phyloP scores from a whole-genome alignment of 2,797 vertebrate genomes.

The Hippopotamyrus pictus region DNA sequence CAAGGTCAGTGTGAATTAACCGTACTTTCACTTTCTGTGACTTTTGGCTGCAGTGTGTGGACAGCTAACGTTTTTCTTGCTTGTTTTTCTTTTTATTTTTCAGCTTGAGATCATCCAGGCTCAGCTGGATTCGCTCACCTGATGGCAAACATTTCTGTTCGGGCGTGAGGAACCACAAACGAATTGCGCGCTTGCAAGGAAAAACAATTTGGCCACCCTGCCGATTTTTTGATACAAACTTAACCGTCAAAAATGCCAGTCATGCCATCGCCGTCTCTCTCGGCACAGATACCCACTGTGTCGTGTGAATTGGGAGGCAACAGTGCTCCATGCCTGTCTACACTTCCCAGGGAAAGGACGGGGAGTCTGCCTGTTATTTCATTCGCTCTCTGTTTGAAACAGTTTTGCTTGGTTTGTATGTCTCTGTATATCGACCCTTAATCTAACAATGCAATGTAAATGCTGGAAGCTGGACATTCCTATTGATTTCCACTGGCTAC shows the following conservation, averaged over 20 bases:
- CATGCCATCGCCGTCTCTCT: neutral
- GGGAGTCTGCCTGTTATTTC: neutral
- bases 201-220: neutral
- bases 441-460: constrained; percentile 4
- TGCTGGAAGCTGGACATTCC: neutral
- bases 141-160: constrained; percentile 42
- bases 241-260: neutral
- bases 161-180: neutral
- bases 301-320: neutral
- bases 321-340: neutral
- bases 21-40: neutral
- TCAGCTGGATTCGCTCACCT: constrained; percentile 78
- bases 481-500: constrained; percentile 5
- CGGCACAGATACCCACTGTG: neutral
- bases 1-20: constrained; percentile 67
- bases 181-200: neutral
- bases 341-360: neutral
- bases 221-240: neutral
- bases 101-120: constrained; percentile 77
- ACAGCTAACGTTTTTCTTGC: neutral
- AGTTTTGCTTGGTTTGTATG: neutral
- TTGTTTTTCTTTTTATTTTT: constrained; percentile 38
- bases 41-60: neutral
- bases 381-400: constrained; percentile 13
- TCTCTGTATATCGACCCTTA: neutral